These are phyloP conservation scores for Laticauda colubrina DNA, from an alignment of 2,113 vertebrate species.

Conservation along the genomic window DNA sequence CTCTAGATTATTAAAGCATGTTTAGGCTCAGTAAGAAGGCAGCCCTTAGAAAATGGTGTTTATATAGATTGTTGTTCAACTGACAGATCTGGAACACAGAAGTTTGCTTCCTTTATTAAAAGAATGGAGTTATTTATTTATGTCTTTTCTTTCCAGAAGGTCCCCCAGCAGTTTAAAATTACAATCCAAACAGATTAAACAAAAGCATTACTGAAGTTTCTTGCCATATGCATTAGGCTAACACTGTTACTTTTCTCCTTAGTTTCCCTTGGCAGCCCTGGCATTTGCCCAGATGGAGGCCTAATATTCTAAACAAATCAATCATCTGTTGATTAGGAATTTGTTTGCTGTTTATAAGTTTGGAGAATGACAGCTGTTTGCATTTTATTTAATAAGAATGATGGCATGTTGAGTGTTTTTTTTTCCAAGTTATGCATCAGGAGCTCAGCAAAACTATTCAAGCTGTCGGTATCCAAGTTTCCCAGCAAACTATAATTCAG, in stretches of 20 bases:
- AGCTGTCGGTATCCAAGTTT: not conserved
- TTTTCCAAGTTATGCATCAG: not conserved
- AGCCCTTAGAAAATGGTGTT: not conserved
- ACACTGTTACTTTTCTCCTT: not conserved
- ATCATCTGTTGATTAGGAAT: not conserved
- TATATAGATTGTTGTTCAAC: not conserved
- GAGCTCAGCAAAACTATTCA: not conserved
- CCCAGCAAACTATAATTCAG: not conserved
- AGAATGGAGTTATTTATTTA: not conserved
- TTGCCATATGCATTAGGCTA: not conserved
- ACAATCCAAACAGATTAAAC: not conserved
- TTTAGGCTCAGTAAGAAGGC: not conserved
- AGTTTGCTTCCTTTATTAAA: not conserved
- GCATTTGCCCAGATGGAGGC: not conserved
- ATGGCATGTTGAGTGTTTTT: not conserved
- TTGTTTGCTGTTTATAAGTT: not conserved
- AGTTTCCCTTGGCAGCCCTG: not conserved
- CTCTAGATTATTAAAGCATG: not conserved
- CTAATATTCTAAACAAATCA: not conserved
- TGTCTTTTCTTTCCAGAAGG: not conserved
- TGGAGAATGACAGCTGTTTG: conserved; percentile 2
- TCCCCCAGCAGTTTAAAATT: not conserved
- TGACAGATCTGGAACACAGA: not conserved
- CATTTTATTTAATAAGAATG: not conserved
- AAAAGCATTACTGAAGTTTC: not conserved